These are phyloP conservation scores for Ditylenchus weischeri DNA, from an alignment of 2,888 invertebrate species.

Conservation along the genomic window DNA sequence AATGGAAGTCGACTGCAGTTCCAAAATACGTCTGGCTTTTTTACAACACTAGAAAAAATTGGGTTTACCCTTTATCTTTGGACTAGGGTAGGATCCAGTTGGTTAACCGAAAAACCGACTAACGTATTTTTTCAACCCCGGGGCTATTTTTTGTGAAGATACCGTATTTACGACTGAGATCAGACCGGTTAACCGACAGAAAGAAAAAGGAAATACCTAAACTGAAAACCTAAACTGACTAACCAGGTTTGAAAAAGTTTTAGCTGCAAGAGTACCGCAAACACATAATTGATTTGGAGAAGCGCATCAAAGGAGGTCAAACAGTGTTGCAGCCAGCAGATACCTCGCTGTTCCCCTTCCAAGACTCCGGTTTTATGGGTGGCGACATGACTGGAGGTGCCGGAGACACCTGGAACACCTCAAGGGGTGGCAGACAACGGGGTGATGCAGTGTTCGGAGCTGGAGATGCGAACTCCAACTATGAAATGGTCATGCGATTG, in stretches of 20 bases:
- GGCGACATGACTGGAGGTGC: constrained; percentile 32
- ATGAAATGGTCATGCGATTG: constrained; percentile 49
- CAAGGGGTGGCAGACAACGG: constrained; percentile 15
- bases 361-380: constrained; percentile 37
- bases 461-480: constrained; percentile 55
- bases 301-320: constrained; percentile 32
- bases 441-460: constrained; percentile 1
- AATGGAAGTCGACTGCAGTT: too few relatives aligned
- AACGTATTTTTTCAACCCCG: too few relatives aligned
- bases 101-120: too few relatives aligned
- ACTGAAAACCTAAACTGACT: too few relatives aligned
- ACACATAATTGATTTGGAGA: constrained; percentile 55
- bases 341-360: constrained; percentile 32
- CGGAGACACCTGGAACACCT: constrained; percentile 15
- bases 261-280: constrained; percentile 55
- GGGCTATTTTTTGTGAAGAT: too few relatives aligned
- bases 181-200: too few relatives aligned
- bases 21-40: too few relatives aligned
- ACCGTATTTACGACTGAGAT: too few relatives aligned
- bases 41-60: too few relatives aligned
- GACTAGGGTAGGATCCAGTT: too few relatives aligned
- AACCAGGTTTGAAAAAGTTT: constrained; percentile 6
- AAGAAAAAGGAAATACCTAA: too few relatives aligned
- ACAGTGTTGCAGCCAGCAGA: constrained; percentile 38
- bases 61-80: too few relatives aligned